Conservation (phyloP, 53 echinoderm and acorn worm genomes). For the Antedon mediterranea region DNA sequence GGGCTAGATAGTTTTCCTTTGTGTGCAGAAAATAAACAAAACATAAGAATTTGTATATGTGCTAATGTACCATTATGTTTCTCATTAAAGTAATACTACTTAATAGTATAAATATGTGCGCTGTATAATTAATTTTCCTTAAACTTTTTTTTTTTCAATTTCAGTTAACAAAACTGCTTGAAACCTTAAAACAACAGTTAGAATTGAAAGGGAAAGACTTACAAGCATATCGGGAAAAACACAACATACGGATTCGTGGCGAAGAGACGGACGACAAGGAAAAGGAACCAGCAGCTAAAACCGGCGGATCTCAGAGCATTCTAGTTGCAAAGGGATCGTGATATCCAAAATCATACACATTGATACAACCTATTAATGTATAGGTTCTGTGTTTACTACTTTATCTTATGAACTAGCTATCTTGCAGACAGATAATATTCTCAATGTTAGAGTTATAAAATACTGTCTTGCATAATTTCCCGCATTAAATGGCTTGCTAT, state of each 20-base stretch:
- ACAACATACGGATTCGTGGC: slow-evolving; percentile 71
- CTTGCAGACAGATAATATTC: no score
- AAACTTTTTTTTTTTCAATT: not conserved
- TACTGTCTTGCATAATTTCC: no score
- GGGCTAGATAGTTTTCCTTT: no score
- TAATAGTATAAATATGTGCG: not conserved
- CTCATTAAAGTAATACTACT: not conserved
- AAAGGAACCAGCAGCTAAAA: slow-evolving; percentile 19
- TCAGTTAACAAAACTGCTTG: slow-evolving; percentile 64
- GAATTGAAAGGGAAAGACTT: slow-evolving; percentile 70
- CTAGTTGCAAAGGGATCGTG: slow-evolving; percentile 29
- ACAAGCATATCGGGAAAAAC: slow-evolving; percentile 76
- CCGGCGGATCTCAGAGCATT: slow-evolving; percentile 33
- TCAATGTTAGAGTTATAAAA: no score
- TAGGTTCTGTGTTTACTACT: no score
- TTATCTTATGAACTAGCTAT: no score
- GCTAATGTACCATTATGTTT: not conserved
- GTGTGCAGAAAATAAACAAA: no score
- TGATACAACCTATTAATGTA: no score
- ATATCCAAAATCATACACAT: no score
- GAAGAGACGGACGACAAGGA: slow-evolving; percentile 44
- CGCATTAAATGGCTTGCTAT: no score
- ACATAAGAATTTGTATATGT: no score
- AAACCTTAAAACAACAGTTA: slow-evolving; percentile 55
- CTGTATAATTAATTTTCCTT: not conserved